Evolutionary conservation across 1,140 invertebrate genomes (phyloP), one percentile per base, ranked within the genome.

Genomic region (Heliconius hermathena): DNA sequence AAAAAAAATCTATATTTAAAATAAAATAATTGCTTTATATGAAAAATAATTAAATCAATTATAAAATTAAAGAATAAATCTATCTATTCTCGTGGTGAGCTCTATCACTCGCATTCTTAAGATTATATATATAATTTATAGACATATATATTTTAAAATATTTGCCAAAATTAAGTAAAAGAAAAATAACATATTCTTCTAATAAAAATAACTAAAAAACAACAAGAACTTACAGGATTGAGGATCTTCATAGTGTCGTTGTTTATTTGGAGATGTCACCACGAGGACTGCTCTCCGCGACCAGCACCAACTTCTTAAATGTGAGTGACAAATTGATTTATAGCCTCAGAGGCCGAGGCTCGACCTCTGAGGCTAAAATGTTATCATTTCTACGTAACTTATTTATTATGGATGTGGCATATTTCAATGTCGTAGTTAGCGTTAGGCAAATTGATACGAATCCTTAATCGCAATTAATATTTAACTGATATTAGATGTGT

Each of bases 211-310:
- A 57, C 16, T 18, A 57, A 57, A n/a, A 5, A 57, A 9, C 33
- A 33, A 33, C 33, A 57, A 8, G 22, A 54, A 74, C 83, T 84
- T 33, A 84, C 83, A 11, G 83, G 29, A 79, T 81, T 81, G 52
- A 79, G 82, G 22, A 84, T 20, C 74, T 84, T 84, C 83, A 84
- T 84, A 66, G 46, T 75, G 60, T 3, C 52, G 54, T 73, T 41
- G 74, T 54, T 78, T 78, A 13, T 78, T 33, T 54, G 60, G 57
- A 57, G 75, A 46, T 60, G 73, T 41, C 29, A 73, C 3, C 41
- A 36, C 54, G 52, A 49, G 38, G 38, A 83, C 79, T 83, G 79
- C 1, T 29, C 41, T 3, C 41, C 36, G 3, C 36, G 49, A 46
- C 36, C n/a, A 33, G 22, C 57, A 22, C 41, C 49, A 16, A 36